Evolutionary conservation across 2,797 vertebrate species (phyloP), one percentile per base, ranked within the genome.

Genomic region (Gymnoscopelus microlampas): DNA sequence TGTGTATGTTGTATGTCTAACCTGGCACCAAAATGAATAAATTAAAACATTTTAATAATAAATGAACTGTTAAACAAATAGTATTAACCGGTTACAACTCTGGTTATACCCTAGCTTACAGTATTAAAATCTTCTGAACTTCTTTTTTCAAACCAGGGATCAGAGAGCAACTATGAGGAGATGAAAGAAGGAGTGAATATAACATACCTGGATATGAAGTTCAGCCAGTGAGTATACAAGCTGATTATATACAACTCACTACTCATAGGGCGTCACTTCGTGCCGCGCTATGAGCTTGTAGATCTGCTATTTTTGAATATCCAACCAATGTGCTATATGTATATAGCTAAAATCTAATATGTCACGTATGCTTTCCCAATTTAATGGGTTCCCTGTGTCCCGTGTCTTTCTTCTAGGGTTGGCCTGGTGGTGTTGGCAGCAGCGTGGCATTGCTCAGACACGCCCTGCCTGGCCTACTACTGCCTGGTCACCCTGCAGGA

Each of bases 151-250:
- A 62, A 69, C 5, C 85, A 99, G 97, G 97, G 97, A 13, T 97
- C 96, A 15, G 97, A 99, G 88, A 95, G 94, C 82, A 96, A 97
- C 92, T 98, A 96, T 47, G 95, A 96, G 78, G 95, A 94, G 74
- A 94, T 97, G 77, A 98, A 97, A 91, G 95, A 95, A 65, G 96
- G 95, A n/a, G 94, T 95, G 12, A 95, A 93, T 9, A 84, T 97
- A 74, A 85, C 83, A 0, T 98, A 97, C 63, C 91, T 98, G 91
- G 97, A 97, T 80, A 89, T 99, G 90, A 95, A 97, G 79, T 92
- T 94, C 53, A 94, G 95, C 91, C 91, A 93, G 98, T 99, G 89
- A 96, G 96, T 88, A 62, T 19, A 19, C 19, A 19, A 19, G 19
- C 19, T 19, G 19, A 19, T 1, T 19, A 19, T 19, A 19, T 19